Percentiles rank a stretch among this genome's conserved stretches.
phyloP scores from a whole-genome alignment of 2,113 vertebrate species.

The Xiphophorus hellerii region DNA sequence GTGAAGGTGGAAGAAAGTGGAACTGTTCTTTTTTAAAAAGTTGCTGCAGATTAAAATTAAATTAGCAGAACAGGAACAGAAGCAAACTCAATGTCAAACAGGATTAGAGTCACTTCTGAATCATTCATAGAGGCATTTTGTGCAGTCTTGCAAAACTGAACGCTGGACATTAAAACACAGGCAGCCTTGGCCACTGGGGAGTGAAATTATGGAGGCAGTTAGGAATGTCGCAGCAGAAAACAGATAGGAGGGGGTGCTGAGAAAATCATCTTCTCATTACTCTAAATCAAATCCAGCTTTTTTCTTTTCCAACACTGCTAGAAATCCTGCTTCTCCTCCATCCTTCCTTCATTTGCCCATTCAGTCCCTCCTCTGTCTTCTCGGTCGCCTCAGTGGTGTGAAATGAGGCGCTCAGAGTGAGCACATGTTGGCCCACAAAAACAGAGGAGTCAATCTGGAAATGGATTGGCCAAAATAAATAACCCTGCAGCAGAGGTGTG shows the following conservation, averaged over 20 bases:
- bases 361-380: background rate
- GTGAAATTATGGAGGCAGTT: slow-evolving; percentile 44
- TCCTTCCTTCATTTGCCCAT: background rate
- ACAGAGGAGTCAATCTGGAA: slow-evolving; percentile 48
- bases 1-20: background rate
- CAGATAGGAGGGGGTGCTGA: background rate
- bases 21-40: background rate
- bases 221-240: slow-evolving; percentile 32
- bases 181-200: slow-evolving; percentile 3
- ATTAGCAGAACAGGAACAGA: background rate
- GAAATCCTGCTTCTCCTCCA: background rate
- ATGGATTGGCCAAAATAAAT: slow-evolving; percentile 56
- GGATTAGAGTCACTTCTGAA: slow-evolving; percentile 2
- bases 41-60: background rate
- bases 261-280: slow-evolving; percentile 6
- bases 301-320: background rate
- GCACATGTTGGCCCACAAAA: slow-evolving; percentile 39
- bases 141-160: slow-evolving; percentile 34
- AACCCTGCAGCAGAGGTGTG: slow-evolving; percentile 39
- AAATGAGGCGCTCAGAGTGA: slow-evolving; percentile 21
- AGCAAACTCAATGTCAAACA: slow-evolving; percentile 1
- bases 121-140: slow-evolving; percentile 10
- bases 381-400: slow-evolving; percentile 38
- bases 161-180: slow-evolving; percentile 21
- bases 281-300: background rate